These are phyloP conservation scores for Palythoa heliodiscus DNA, from an alignment of 92 coral and sea anemone species.

Conservation along the genomic window DNA sequence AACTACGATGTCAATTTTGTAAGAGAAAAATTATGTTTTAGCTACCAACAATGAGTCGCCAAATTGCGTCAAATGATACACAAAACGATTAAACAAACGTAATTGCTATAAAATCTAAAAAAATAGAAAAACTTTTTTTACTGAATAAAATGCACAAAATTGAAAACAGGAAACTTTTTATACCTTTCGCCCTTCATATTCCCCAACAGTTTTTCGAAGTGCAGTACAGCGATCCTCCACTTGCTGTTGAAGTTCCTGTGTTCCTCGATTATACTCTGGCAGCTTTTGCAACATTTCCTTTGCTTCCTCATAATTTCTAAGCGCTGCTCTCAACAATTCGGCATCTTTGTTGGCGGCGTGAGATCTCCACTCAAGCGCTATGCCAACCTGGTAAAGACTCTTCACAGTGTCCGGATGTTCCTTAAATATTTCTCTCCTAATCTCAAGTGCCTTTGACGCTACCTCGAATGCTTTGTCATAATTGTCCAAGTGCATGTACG, in stretches of 20 bases:
- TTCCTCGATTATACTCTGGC: conserved; percentile 26
- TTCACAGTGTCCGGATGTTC: too few species aligned
- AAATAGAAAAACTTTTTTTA: too few species aligned
- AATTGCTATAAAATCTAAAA: too few species aligned
- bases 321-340: background rate
- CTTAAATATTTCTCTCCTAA: background rate
- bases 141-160: too few species aligned
- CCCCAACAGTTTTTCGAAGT: background rate
- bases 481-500: too few species aligned
- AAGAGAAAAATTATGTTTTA: too few species aligned
- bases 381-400: too few species aligned
- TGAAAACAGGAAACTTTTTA: too few species aligned
- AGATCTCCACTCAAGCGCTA: conserved; percentile 38
- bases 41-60: too few species aligned
- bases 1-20: too few species aligned
- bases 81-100: too few species aligned
- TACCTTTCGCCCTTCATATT: background rate
- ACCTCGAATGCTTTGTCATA: background rate
- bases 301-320: conserved; percentile 17
- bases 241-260: background rate
- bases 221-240: background rate
- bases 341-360: background rate
- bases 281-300: background rate
- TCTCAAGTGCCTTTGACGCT: conserved; percentile 30
- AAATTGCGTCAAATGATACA: too few species aligned